Conservation (phyloP, 53 echinoderm and acorn worm species). For the Temnopleurus reevesii region DNA sequence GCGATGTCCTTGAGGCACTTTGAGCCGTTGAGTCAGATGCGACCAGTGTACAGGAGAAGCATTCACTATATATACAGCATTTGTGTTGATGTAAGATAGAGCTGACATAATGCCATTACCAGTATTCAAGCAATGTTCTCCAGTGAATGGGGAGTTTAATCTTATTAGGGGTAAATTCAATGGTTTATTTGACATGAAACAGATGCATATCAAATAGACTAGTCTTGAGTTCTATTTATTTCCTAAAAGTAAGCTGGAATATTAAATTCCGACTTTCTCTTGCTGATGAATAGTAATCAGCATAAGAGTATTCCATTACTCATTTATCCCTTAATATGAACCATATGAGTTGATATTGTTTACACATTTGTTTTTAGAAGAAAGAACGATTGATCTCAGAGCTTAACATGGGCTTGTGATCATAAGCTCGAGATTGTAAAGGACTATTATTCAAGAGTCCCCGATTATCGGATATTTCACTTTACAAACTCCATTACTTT, state of each 20-base stretch:
- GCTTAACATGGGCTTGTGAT: too few species aligned
- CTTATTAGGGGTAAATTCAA: slow-evolving; percentile 19
- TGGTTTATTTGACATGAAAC: neutral
- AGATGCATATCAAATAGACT: neutral
- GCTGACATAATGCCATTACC: slow-evolving; percentile 40
- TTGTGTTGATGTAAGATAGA: neutral
- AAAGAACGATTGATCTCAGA: too few species aligned
- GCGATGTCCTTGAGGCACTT: neutral
- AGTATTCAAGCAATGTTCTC: slow-evolving; percentile 44
- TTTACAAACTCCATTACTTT: too few species aligned
- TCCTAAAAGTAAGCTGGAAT: neutral
- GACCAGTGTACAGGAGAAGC: neutral
- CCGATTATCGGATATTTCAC: too few species aligned
- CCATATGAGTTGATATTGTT: too few species aligned
- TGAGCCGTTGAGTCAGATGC: neutral
- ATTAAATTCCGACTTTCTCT: neutral
- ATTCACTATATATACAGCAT: slow-evolving; percentile 3
- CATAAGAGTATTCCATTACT: too few species aligned
- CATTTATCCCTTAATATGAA: too few species aligned
- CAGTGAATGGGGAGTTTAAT: neutral
- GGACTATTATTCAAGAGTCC: too few species aligned
- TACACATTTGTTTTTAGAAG: too few species aligned
- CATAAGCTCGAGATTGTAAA: too few species aligned
- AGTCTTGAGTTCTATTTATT: slow-evolving; percentile 22
- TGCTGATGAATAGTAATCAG: neutral